phyloP scores from a whole-genome alignment of 2,888 invertebrate species.

The Acronicta leporina region DNA sequence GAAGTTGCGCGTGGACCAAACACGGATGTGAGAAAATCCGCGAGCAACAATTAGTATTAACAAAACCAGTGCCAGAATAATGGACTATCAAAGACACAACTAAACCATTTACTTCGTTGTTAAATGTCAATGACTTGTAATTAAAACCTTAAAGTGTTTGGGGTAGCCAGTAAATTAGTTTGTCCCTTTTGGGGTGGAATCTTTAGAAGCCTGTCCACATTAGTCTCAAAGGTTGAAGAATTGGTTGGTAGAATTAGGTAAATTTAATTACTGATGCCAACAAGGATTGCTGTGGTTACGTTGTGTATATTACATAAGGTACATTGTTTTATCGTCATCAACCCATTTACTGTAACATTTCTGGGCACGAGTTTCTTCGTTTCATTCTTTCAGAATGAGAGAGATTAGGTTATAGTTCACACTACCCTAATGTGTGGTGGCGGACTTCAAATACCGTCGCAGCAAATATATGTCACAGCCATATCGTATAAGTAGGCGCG shows the following conservation, averaged over 20 bases:
- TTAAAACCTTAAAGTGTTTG: constrained; percentile 14
- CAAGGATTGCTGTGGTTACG: constrained; percentile 13
- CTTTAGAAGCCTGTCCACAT: constrained; percentile 18
- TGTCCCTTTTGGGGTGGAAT: constrained; percentile 21
- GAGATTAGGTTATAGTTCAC: too few relatives aligned
- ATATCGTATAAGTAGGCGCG: too few relatives aligned
- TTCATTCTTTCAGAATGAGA: too few relatives aligned
- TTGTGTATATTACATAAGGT: neutral
- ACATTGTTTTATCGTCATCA: too few relatives aligned
- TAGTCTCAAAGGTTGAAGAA: constrained; percentile 20
- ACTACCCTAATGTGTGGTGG: too few relatives aligned
- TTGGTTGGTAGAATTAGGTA: constrained; percentile 33
- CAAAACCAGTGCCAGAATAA: neutral
- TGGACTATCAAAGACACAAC: neutral
- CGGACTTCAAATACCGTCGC: too few relatives aligned
- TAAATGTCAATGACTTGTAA: constrained; percentile 8
- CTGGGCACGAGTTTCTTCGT: too few relatives aligned
- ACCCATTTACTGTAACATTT: too few relatives aligned
- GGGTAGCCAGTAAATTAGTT: constrained; percentile 24
- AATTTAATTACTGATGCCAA: constrained; percentile 31
- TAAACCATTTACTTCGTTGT: neutral
- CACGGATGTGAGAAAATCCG: too few relatives aligned
- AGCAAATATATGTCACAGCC: too few relatives aligned
- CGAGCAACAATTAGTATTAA: too few relatives aligned
- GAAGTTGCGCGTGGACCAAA: too few relatives aligned